These are phyloP conservation scores for Drosophila obscura DNA, from an alignment of 1,140 invertebrate genomes.

Conservation along the genomic window DNA sequence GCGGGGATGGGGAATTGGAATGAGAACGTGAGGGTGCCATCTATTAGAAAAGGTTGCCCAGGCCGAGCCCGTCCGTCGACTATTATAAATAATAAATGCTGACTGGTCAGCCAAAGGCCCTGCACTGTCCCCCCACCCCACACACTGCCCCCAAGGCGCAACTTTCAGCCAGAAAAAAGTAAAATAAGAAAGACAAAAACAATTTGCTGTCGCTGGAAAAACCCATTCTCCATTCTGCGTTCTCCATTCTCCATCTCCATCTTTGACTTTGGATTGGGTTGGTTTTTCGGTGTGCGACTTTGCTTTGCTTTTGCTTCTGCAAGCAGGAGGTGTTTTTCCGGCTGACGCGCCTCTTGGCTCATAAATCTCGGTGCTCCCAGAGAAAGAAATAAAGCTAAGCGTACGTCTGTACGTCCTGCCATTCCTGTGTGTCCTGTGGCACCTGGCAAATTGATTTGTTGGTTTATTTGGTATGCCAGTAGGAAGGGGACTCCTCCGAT, in stretches of 20 bases:
- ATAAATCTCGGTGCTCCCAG: constrained; percentile 70
- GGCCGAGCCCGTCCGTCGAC: constrained; percentile 70
- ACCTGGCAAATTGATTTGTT: constrained; percentile 82
- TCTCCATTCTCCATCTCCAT: constrained; percentile 29
- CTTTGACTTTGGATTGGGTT: constrained; percentile 20
- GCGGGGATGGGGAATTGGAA: not conserved
- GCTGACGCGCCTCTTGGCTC: constrained; percentile 77
- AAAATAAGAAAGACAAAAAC: constrained; percentile 65
- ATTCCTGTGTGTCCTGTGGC: constrained; percentile 32
- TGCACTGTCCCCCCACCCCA: not conserved
- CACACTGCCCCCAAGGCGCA: constrained; percentile 26
- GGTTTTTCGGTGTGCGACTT: too few relatives aligned
- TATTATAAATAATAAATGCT: constrained; percentile 83
- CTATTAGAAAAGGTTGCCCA: constrained; percentile 77
- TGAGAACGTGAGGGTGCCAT: constrained; percentile 46
- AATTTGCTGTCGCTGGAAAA: constrained; percentile 52
- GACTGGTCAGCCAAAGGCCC: constrained; percentile 70
- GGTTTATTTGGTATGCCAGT: constrained; percentile 69
- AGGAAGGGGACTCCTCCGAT: not conserved
- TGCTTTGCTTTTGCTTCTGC: constrained; percentile 8
- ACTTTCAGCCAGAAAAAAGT: constrained; percentile 38
- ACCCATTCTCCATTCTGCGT: not conserved
- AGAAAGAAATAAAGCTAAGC: constrained; percentile 82
- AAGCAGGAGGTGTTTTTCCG: constrained; percentile 50
- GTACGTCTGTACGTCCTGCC: constrained; percentile 40